These are phyloP conservation scores for Astreopora myriophthalma DNA, from an alignment of 64 coral and sea anemone genomes.

Conservation along the genomic window DNA sequence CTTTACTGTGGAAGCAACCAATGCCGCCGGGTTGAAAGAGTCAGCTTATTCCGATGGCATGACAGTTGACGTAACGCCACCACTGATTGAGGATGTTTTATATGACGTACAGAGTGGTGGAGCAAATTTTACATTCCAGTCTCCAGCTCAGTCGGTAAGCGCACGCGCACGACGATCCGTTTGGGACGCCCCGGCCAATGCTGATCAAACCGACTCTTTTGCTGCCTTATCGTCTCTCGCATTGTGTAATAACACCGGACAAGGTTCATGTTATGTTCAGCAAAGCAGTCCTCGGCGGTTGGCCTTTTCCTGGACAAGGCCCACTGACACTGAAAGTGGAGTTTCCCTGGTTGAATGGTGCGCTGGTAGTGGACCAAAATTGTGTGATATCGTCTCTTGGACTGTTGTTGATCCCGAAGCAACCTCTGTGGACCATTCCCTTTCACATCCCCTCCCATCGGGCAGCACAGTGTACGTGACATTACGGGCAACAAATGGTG, in stretches of 20 bases:
- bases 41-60: constrained; percentile 84
- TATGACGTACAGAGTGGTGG: background rate
- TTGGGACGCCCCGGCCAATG: background rate
- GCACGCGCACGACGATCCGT: constrained; percentile 4
- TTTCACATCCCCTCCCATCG: constrained; percentile 41
- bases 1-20: constrained; percentile 80
- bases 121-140: background rate
- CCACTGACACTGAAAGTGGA: constrained; percentile 73
- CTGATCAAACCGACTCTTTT: background rate
- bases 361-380: constrained; percentile 24
- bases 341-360: constrained; percentile 61
- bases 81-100: constrained; percentile 42
- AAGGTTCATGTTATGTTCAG: background rate
- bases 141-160: background rate
- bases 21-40: constrained; percentile 73
- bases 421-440: background rate
- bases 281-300: constrained; percentile 42
- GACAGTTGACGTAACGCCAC: constrained; percentile 75
- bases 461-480: constrained; percentile 47
- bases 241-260: background rate
- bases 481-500: constrained; percentile 59
- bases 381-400: constrained; percentile 67
- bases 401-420: constrained; percentile 7
- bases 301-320: constrained; percentile 51
- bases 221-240: background rate